These are phyloP conservation scores for Montipora capricornis DNA, from an alignment of 64 coral and sea anemone genomes.

Conservation along the genomic window DNA sequence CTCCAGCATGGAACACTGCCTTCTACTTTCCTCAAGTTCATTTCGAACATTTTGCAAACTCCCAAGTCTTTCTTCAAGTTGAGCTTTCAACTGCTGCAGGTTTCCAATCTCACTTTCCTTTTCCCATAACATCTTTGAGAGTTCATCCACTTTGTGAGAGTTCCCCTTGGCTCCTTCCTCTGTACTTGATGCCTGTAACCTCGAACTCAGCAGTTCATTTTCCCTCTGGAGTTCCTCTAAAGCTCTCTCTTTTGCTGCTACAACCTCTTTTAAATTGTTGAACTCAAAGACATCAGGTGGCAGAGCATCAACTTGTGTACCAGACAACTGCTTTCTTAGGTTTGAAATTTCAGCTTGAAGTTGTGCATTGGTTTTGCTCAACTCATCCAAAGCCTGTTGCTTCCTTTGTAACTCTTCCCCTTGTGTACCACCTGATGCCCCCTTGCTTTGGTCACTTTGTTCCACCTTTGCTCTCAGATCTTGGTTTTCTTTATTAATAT, in stretches of 20 bases:
- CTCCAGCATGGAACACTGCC: conserved; percentile 77
- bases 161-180: conserved; percentile 66
- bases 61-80: conserved; percentile 79
- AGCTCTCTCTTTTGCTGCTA: not conserved
- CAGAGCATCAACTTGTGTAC: conserved; percentile 12
- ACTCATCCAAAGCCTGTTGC: conserved; percentile 66
- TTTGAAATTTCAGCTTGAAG: conserved; percentile 81
- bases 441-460: conserved; percentile 31
- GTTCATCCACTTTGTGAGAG: conserved; percentile 85
- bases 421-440: not conserved
- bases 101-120: conserved; percentile 92
- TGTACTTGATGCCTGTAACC: conserved; percentile 65
- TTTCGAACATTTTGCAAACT: conserved; percentile 78
- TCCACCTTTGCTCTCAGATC: conserved; percentile 64
- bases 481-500: conserved; percentile 97
- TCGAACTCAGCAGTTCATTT: conserved; percentile 65
- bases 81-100: conserved; percentile 64
- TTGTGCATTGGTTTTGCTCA: conserved; percentile 59
- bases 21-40: conserved; percentile 79
- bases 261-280: conserved; percentile 34
- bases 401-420: conserved; percentile 72
- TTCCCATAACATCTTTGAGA: conserved; percentile 80
- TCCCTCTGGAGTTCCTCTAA: conserved; percentile 69
- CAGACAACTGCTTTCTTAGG: conserved; percentile 71
- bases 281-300: conserved; percentile 14